Percentiles rank a stretch among this genome's conserved stretches.
phyloP scores from a whole-genome alignment of 2,113 vertebrate genomes.

The Datnioides undecimradiatus region DNA sequence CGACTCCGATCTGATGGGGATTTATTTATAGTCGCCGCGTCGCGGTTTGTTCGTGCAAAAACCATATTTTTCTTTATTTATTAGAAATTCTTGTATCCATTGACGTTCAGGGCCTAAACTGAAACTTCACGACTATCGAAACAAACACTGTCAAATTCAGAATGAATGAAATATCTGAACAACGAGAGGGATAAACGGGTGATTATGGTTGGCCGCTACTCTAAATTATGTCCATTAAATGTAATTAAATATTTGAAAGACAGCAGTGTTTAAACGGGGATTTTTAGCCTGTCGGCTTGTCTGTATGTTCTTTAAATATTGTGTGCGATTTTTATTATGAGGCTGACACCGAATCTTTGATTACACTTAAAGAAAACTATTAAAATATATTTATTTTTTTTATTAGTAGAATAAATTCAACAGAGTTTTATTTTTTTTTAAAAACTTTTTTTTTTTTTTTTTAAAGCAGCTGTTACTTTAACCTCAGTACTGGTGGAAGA shows the following conservation, averaged over 20 bases:
- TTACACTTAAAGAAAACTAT: neutral
- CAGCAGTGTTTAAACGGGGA: neutral
- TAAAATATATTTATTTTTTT: too few species aligned
- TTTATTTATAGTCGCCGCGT: neutral
- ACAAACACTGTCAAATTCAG: neutral
- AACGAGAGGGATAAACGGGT: neutral
- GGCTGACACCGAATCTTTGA: too few species aligned
- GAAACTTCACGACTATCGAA: too few species aligned
- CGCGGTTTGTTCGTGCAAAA: neutral
- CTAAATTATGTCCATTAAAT: neutral
- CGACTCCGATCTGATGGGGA: neutral
- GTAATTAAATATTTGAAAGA: neutral
- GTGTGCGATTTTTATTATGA: neutral
- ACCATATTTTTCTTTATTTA: neutral
- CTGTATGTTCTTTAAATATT: too few species aligned
- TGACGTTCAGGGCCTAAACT: neutral
- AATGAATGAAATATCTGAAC: neutral
- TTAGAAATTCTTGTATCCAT: too few species aligned
- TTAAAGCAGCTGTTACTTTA: neutral
- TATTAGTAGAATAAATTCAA: too few species aligned
- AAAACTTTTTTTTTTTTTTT: too few species aligned
- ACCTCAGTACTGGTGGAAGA: neutral
- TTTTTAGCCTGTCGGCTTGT: neutral
- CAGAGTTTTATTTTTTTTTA: too few species aligned
- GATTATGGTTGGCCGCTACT: too few species aligned